phyloP scores from a whole-genome alignment of 2,888 invertebrate species.

The Lysandra coridon region DNA sequence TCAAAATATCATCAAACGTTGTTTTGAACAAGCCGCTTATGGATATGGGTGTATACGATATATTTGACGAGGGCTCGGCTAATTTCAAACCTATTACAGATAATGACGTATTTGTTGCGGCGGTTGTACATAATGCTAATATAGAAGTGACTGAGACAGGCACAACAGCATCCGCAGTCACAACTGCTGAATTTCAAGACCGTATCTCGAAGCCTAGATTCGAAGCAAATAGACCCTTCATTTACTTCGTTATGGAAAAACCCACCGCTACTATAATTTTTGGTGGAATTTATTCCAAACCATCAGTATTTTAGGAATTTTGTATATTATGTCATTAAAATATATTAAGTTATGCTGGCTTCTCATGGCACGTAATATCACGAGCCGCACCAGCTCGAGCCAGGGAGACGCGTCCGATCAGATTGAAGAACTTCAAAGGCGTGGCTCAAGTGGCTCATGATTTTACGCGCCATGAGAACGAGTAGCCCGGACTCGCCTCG shows the following conservation, averaged over 20 bases:
- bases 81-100: constrained; percentile 79
- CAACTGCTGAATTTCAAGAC: constrained; percentile 72
- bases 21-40: constrained; percentile 79
- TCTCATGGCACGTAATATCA: too few relatives aligned
- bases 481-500: too few relatives aligned
- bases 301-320: constrained; percentile 56
- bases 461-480: too few relatives aligned
- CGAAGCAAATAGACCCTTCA: constrained; percentile 83
- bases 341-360: background rate
- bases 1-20: constrained; percentile 82
- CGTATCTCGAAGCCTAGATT: constrained; percentile 82
- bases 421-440: too few relatives aligned
- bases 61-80: constrained; percentile 80
- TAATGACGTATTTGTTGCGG: constrained; percentile 80
- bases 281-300: constrained; percentile 80
- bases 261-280: constrained; percentile 82
- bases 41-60: constrained; percentile 83
- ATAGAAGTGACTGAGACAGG: constrained; percentile 89
- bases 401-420: too few relatives aligned
- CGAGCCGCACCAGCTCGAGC: too few relatives aligned
- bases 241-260: constrained; percentile 85
- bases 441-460: too few relatives aligned
- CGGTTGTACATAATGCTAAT: constrained; percentile 85
- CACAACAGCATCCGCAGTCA: constrained; percentile 84
- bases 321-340: background rate